Base-by-base conservation (phyloP, 1,140 invertebrate genomes). In the Triops longicaudatus region DNA sequence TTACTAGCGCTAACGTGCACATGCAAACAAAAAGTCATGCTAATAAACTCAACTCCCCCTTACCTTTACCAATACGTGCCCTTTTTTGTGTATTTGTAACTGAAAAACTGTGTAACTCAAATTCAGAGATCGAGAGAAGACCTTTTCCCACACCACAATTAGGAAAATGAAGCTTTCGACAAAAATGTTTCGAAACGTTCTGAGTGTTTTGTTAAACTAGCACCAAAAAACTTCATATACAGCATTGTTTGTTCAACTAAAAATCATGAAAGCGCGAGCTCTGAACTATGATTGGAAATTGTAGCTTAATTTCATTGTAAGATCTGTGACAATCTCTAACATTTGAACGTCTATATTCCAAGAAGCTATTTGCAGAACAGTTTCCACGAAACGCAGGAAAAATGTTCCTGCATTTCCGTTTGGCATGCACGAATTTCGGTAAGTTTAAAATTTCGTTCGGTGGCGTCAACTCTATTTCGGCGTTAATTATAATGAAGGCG, bases 131-230 rank as follows among this genome's bases (percentile, higher is more conserved):
- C 44, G 44, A 27, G 22, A 26, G 73, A 28, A 77, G 77, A 75
- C 74, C 43, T 73, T 43, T 26, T 42, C 74, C 72, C 72, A 26
- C 22, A 74, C 1, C 42, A n/a, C n/a, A 63, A 26, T 26, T 17
- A 14, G n/a, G 28, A 14, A 78, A 28, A 50, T 79, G 41, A 26
- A 71, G 26, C 10, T 78, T 63, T 80, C 31, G 78, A 78, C 80
- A 76, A 79, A 12, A n/a, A 9, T 63, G 11, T 63, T 22, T n/a
- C n/a, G 1, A 10, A 0, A 63, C 14, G n/a, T 22, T n/a, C 10
- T 9, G 6, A n/a, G 17, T 63, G 6, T n/a, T 5, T n/a, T 17
- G 0, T 22, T 1, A 63, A 63, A 63, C 50, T 63, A 14, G 22
- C 50, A 63, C 50, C 50, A 22, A 63, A 17, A 63, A 63, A 44